Conservation (phyloP, 1,140 invertebrate genomes). For the Apis laboriosa region DNA sequence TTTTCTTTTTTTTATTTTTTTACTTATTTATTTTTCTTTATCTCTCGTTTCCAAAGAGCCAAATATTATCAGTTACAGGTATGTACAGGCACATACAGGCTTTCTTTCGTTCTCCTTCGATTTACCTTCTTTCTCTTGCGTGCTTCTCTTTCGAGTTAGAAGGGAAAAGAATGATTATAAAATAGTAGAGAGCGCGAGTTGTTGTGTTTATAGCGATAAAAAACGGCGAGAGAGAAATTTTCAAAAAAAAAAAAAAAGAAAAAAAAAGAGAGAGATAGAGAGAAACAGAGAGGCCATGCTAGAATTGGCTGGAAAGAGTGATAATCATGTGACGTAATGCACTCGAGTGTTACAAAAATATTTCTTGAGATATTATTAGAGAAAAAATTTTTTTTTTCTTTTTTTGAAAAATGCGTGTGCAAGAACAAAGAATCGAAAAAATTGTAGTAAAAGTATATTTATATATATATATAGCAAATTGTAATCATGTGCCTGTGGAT, state of each 20-base stretch:
- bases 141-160: slow-evolving; percentile 28
- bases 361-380: too few relatives aligned
- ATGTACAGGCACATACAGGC: slow-evolving; percentile 80
- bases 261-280: too few relatives aligned
- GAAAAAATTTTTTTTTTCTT: background rate
- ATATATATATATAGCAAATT: background rate
- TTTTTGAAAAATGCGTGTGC: background rate
- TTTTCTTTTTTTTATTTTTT: slow-evolving; percentile 24
- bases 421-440: slow-evolving; percentile 1
- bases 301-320: slow-evolving; percentile 31
- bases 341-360: slow-evolving; percentile 45
- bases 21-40: slow-evolving; percentile 42
- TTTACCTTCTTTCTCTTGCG: slow-evolving; percentile 34
- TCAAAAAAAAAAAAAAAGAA: slow-evolving; percentile 2
- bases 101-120: slow-evolving; percentile 72
- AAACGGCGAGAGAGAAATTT: slow-evolving; percentile 47
- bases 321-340: slow-evolving; percentile 46
- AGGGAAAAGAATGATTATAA: slow-evolving; percentile 28
- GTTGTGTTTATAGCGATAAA: slow-evolving; percentile 7
- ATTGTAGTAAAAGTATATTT: slow-evolving; percentile 17
- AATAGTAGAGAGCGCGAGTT: slow-evolving; percentile 22
- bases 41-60: slow-evolving; percentile 15
- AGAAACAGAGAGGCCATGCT: slow-evolving; percentile 57
- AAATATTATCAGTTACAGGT: slow-evolving; percentile 25
- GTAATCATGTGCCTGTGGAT: slow-evolving; percentile 1